Evolutionary conservation across 2,797 vertebrate species (phyloP).

Genomic region (Petrocephalus schoutedeni): DNA sequence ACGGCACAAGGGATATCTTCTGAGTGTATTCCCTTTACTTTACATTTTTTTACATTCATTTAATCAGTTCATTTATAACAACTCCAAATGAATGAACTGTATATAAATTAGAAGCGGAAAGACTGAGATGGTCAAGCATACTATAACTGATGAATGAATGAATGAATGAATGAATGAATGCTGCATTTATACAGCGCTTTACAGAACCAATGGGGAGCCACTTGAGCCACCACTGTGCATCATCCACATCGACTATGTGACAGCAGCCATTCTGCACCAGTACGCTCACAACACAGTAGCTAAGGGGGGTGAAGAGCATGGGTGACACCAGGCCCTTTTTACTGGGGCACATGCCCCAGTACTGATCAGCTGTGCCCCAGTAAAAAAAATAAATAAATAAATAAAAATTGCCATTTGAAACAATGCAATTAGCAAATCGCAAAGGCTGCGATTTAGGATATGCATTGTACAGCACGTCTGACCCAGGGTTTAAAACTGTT

Average conservation of each 20-base stretch:
- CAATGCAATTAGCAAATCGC: too few relatives aligned
- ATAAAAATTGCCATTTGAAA: too few relatives aligned
- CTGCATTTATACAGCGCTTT: neutral
- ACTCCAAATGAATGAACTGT: neutral
- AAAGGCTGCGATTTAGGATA: too few relatives aligned
- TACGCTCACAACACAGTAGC: neutral
- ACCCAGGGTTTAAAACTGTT: too few relatives aligned
- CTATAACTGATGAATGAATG: neutral
- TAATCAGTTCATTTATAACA: neutral
- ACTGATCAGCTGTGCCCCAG: too few relatives aligned
- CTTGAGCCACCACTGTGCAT: neutral
- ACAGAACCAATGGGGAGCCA: neutral
- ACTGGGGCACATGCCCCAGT: too few relatives aligned
- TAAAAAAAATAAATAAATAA: too few relatives aligned
- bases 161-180: neutral
- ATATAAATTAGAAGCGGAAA: neutral
- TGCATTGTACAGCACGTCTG: too few relatives aligned
- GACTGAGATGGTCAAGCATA: neutral
- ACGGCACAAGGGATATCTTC: neutral
- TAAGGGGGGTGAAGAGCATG: neutral
- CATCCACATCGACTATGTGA: neutral
- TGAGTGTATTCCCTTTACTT: neutral
- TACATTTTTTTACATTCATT: neutral
- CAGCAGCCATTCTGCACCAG: neutral
- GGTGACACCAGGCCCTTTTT: too few relatives aligned